These are phyloP conservation scores for Malacosoma neustria DNA, from an alignment of 2,888 invertebrate genomes.

Conservation along the genomic window DNA sequence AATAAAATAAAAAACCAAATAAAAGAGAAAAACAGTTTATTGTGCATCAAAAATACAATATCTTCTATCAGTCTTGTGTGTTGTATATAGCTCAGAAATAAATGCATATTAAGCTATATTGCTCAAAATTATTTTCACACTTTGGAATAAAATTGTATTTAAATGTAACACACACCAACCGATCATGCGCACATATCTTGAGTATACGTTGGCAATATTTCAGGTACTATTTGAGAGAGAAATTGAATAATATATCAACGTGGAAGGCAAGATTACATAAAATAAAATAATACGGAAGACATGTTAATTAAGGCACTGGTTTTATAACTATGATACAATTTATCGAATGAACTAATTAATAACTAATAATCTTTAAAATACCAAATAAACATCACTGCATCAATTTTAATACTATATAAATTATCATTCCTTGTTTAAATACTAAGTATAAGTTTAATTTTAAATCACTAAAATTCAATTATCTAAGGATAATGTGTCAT, in stretches of 20 bases:
- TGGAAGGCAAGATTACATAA: background rate
- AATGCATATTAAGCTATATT: slow-evolving; percentile 56
- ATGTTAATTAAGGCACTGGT: background rate
- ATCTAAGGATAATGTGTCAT: no score
- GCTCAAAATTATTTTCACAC: slow-evolving; percentile 1
- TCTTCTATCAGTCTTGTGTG: slow-evolving; percentile 70
- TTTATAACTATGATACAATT: no score
- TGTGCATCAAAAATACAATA: slow-evolving; percentile 64
- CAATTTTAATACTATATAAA: no score
- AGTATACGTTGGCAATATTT: slow-evolving; percentile 21
- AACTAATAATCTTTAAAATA: no score
- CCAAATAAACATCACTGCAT: no score
- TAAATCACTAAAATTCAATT: no score
- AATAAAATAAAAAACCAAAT: slow-evolving; percentile 55
- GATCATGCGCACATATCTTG: slow-evolving; percentile 44
- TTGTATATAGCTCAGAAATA: slow-evolving; percentile 69
- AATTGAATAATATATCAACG: background rate
- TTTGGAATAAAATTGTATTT: background rate
- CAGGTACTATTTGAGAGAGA: background rate
- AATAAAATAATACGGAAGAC: background rate
- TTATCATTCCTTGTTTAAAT: no score
- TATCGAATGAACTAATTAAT: no score
- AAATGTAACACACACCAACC: slow-evolving; percentile 28
- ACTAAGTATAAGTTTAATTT: no score
- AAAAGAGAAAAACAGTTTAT: slow-evolving; percentile 63